Evolutionary conservation across 2,888 invertebrate genomes (phyloP), one percentile per base, ranked within the genome.

Genomic region (Sycophila texana): DNA sequence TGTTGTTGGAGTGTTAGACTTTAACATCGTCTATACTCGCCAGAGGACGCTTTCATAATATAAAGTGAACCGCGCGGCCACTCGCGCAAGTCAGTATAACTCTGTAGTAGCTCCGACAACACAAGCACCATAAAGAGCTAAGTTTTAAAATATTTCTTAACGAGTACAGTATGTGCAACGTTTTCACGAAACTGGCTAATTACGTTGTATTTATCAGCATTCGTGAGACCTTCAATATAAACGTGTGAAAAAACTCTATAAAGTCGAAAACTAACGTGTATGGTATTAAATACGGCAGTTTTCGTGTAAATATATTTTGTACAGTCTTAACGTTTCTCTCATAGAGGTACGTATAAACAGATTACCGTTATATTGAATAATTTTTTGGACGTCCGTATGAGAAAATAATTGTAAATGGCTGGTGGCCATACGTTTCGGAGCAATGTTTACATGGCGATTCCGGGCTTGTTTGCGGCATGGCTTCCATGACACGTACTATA

Each of bases 1-100:
- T 61, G 16, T 67, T 39, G 26, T 66, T 66, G 55, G 22, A n/a
- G 60, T 39, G 26, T 66, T 66, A 49, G 22, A n/a, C 13, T n/a
- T 53, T 71, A 51, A 66, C 71, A 20, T 1, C 4, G 57, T 5
- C 51, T 55, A 47, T 55, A 53, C 55, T 26, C 71, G 22, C 71
- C 66, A 79, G 79, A 79, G 58, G 79, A 58, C 79, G 79, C 79
- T 66, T 66, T 65, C 39, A 70, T 58, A 75, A 70, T 58, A 75
- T 67, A 55, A 72, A 20, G 47, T 18, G 68, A 39, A 10, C 65
- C 53, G 60, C n/a, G 30, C 10, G 47, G 18, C 51, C 58, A 4
- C 47, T 20, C 39, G 12, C 58, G n/a, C 16, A 68, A 71, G 75
- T 79, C 71, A 75, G 79, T 79, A 71, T 26, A 26, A 26, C 75